Evolutionary conservation across 2,113 vertebrate genomes (phyloP), one percentile per base, ranked within the genome.

Genomic region (Gadus chalcogrammus): DNA sequence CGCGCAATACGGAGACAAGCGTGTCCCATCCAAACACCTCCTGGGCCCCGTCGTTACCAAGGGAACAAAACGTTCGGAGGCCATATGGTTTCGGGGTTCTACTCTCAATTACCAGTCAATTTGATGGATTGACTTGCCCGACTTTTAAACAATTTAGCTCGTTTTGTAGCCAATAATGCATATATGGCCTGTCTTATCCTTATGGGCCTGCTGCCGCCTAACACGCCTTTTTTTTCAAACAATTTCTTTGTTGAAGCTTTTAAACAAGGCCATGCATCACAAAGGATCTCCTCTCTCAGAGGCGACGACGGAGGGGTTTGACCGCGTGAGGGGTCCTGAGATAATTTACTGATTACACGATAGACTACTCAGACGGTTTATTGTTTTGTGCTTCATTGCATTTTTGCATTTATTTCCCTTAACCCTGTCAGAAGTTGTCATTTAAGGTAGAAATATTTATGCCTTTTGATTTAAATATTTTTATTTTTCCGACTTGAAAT

Each of bases 21-120:
- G 87, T 87, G 91, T 91, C 89, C 88, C 92, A 11, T 0, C 42
- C 15, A 12, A 55, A 56, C 65, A 31, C 62, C 56, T 63, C 70
- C 67, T 59, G 70, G 67, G 68, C 12, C 56, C 24, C 22, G 0
- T 83, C 90, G 88, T 87, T 85, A 93, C 91, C 92, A 89, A 67
- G 69, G 74, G 53, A 55, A 92, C 93, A 94, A 93, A 92, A 93
- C 91, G 92, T 93, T 92, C 93, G 94, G 94, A 93, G 93, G 93
- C 95, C 95, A 96, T 96, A 98, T 98, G 96, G 93, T 96, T 96
- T 92, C 90, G 92, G 92, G 94, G 93, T 93, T 92, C 16, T 94
- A 93, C 92, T 93, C 94, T 95, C 95, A 94, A 94, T 94, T 95
- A 94, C 90, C 88, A 94, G 94, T 95, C 94, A 95, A 94, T 95